Base-by-base conservation (phyloP, 1,140 invertebrate genomes). In the Halictus rubicundus region DNA sequence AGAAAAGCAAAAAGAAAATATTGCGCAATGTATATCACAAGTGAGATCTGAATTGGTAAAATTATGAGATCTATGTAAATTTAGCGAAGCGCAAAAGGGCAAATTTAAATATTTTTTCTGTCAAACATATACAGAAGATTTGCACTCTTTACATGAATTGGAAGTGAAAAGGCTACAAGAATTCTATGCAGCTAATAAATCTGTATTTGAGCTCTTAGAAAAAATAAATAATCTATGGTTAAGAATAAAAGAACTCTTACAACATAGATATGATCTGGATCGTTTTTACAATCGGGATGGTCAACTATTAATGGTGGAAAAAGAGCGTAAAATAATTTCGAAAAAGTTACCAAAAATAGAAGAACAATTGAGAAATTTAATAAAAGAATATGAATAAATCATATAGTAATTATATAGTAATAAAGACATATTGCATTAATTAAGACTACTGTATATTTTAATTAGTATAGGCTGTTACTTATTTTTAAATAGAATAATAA, bases 261-360 rank as follows among this genome's bases (percentile, higher is more conserved):
- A 94, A 69, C 95, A 95, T 83, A 95, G 95, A 1, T 94, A 94
- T 32, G 96, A 97, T 89, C 96, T 96, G 0, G 95, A 96, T 81
- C 94, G 97, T 4, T 97, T 96, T 88, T 95, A 97, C 77, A 97
- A 98, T 92, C 94, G 97, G 61, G 97, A 97, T 9, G 97, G 97
- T 0, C 95, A 96, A 82, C 92, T 98, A 12, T 91, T 98, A 0
- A 94, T 94, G 39, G 97, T 98, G 89, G 97, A 98, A 91, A 97
- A 96, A 84, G 96, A 97, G 85, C 93, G 97, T 14, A 98, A 97
- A 88, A 94, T 95, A 21, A 92, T 95, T 2, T 95, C 94, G 60
- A 96, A 96, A 88, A 86, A 88, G 12, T 68, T 96, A 60, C 95
- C 95, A 0, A 96, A 96, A 91, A 94, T 96, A 37, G 95, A 96